Evolutionary conservation across 2,888 invertebrate species (phyloP), one percentile per base, ranked within the genome.

Genomic region (Torymus aiolomorphi): DNA sequence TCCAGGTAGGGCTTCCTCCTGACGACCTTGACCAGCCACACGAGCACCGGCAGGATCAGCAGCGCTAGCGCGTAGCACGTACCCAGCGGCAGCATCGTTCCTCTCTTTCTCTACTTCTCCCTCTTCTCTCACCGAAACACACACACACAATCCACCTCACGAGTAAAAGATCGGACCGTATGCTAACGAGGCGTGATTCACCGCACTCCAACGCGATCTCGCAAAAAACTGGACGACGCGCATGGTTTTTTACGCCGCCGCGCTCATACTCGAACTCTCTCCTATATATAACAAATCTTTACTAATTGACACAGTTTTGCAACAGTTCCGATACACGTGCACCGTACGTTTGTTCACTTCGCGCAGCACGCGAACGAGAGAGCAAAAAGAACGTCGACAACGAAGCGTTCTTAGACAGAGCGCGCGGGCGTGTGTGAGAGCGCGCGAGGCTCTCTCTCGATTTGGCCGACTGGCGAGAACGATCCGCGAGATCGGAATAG

Each of bases 401-500:
- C 42, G 42, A 42, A 8, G 42, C 42, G 42, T 42, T 42, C 42
- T 42, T 42, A 42, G 42, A 42, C 42, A 42, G 20, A 20, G 42
- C 42, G 42, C 42, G 42, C 42, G 42, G 42, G 42, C 42, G 42
- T 42, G 8, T 42, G 42, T 8, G 42, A 42, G 20, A 20, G 20
- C 20, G 20, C 20, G 8, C 42, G 42, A 42, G 42, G 42, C 8
- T 42, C 42, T 42, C 42, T 42, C 83, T 83, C 84, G 85, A 80
- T 84, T 85, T 84, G 83, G 83, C 81, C 80, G 82, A 83, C 85
- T 82, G 83, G 80, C 82, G 78, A 71, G 80, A 83, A 24, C 82
- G 83, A 83, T 82, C 83, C 82, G 83, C 81, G 84, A 42, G 42
- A 86, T 86, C 83, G 80, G 85, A 86, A 86, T 84, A 86, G 86